These are phyloP conservation scores for Sorex maritimensis DNA, from an alignment of 2,797 vertebrate genomes.

Conservation along the genomic window DNA sequence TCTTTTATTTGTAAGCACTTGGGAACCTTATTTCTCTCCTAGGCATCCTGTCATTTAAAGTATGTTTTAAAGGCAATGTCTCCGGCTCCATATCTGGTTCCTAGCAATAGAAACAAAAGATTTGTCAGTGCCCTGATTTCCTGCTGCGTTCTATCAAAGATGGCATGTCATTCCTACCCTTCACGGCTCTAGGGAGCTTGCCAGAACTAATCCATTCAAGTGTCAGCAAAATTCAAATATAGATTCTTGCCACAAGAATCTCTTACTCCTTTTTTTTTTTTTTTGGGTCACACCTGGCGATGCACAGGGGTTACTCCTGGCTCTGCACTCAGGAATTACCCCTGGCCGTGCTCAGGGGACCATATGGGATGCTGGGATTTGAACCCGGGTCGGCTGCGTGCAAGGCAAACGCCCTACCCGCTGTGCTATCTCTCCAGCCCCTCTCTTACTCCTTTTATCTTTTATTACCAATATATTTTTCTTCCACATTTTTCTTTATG, in stretches of 20 bases:
- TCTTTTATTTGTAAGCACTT: constrained; percentile 2
- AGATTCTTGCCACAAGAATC: not conserved
- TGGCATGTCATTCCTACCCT: not conserved
- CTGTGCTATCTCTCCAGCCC: no score
- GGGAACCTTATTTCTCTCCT: not conserved
- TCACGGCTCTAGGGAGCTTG: not conserved
- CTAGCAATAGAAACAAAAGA: not conserved
- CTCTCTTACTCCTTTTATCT: not conserved
- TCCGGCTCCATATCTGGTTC: not conserved
- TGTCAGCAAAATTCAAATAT: not conserved
- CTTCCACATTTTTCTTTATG: constrained; percentile 23
- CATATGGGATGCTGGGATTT: no score
- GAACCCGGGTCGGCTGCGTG: no score
- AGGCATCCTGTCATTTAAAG: not conserved
- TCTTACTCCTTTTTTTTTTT: not conserved
- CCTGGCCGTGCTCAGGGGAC: no score
- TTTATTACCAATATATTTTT: constrained; percentile 47
- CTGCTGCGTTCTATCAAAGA: not conserved
- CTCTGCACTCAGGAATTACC: no score
- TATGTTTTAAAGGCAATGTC: not conserved
- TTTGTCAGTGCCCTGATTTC: not conserved
- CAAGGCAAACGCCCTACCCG: no score
- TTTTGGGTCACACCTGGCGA: no score
- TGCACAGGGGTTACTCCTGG: no score
- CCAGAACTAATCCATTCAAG: not conserved